A percentile compares a stretch with the other conserved stretches of the same genome.
phyloP scores from a whole-genome alignment of 35 echinoderm and acorn worm species.

The Amphiura filiformis region DNA sequence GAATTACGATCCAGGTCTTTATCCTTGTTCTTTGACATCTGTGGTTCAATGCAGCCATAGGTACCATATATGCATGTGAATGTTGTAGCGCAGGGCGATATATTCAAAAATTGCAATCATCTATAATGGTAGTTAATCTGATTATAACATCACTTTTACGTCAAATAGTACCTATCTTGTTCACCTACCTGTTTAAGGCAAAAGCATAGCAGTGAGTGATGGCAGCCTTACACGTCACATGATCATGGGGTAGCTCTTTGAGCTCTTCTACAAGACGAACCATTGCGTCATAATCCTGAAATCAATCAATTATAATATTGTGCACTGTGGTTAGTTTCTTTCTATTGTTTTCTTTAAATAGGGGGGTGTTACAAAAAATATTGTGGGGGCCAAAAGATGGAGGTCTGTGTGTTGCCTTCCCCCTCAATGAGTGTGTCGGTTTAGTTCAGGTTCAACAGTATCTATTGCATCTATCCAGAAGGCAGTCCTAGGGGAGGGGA shows the following conservation, averaged over 20 bases:
- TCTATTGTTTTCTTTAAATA: not conserved
- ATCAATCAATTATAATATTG: not conserved
- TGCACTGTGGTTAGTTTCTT: not conserved
- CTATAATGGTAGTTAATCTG: too few relatives aligned
- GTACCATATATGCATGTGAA: too few relatives aligned
- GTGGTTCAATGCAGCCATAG: too few relatives aligned
- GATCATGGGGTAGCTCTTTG: constrained; percentile 82
- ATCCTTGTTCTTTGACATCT: too few relatives aligned
- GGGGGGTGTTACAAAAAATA: not conserved
- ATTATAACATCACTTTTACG: too few relatives aligned
- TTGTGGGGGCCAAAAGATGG: not conserved
- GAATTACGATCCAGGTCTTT: too few relatives aligned
- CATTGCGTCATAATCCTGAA: constrained; percentile 96
- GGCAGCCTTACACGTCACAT: constrained; percentile 86
- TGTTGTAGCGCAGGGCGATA: too few relatives aligned
- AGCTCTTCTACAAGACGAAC: constrained; percentile 87
- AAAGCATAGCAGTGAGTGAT: constrained; percentile 91
- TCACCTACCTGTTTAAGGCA: constrained; percentile 91
- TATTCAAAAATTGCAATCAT: too few relatives aligned
- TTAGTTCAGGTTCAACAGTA: not conserved
- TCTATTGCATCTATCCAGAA: too few relatives aligned
- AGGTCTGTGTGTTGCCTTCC: not conserved
- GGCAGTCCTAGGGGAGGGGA: too few relatives aligned
- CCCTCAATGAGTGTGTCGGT: not conserved
- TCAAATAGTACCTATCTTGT: too few relatives aligned